Evolutionary conservation across 2,888 invertebrate species (phyloP).

Genomic region (Panorpa germanica): DNA sequence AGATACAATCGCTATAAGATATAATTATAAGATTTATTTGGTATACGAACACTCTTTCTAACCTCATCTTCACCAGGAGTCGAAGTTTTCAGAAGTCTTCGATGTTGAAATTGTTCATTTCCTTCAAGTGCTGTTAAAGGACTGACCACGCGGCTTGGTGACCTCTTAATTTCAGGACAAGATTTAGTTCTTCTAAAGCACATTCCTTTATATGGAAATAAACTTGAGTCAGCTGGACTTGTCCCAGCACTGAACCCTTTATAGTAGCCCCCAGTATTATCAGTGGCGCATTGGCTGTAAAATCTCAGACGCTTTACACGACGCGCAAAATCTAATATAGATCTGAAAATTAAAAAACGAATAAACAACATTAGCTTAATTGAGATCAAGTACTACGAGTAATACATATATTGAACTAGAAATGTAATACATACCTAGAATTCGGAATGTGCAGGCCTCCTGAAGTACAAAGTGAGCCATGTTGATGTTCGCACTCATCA

Average conservation of each 20-base stretch:
- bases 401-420: too few relatives aligned
- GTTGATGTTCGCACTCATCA: conserved; percentile 25
- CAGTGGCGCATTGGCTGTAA: conserved; percentile 42
- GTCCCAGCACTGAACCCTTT: conserved; percentile 22
- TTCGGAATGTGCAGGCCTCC: conserved; percentile 43
- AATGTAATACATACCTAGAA: too few relatives aligned
- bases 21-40: too few relatives aligned
- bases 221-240: conserved; percentile 23
- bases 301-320: conserved; percentile 35
- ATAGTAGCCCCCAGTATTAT: conserved; percentile 17
- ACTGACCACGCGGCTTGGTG: conserved; percentile 6
- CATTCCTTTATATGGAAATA: conserved; percentile 22
- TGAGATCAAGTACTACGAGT: too few relatives aligned
- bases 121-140: too few relatives aligned
- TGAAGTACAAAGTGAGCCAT: conserved; percentile 32
- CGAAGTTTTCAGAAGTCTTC: conserved; percentile 13
- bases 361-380: too few relatives aligned
- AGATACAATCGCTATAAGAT: too few relatives aligned
- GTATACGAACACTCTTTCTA: conserved; percentile 8
- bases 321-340: conserved; percentile 34
- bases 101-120: conserved; percentile 13
- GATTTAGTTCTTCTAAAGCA: conserved; percentile 46
- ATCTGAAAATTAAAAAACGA: too few relatives aligned
- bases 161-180: conserved; percentile 38
- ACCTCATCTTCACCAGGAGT: conserved; percentile 8